These are phyloP conservation scores for Nipponia nippon DNA, from an alignment of 2,113 vertebrate species.

Conservation along the genomic window DNA sequence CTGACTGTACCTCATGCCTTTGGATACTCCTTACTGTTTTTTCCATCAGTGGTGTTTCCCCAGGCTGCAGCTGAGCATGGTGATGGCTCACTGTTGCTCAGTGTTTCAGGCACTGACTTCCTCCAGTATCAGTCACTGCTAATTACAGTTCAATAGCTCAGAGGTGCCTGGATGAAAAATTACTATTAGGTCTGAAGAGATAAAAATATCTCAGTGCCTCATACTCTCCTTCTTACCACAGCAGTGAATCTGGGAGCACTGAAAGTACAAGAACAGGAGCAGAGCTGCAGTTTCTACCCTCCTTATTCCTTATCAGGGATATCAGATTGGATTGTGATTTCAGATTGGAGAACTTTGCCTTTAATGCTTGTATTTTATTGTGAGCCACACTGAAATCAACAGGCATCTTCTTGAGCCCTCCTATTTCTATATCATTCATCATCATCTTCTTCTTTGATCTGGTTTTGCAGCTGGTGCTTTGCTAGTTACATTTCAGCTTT, in stretches of 20 bases:
- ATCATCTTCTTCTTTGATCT: background rate
- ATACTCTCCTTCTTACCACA: background rate
- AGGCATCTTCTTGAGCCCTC: background rate
- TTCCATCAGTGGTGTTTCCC: background rate
- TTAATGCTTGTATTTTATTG: background rate
- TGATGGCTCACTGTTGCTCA: background rate
- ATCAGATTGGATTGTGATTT: too few species aligned
- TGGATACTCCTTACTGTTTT: background rate
- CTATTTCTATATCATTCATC: background rate
- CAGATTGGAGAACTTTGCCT: background rate
- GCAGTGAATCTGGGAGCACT: background rate
- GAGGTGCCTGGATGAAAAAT: conserved; percentile 32
- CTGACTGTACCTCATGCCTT: background rate
- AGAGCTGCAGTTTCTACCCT: background rate
- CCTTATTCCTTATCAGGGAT: background rate
- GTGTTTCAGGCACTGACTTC: background rate
- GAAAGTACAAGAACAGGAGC: background rate
- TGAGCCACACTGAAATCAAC: background rate
- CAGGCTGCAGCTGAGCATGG: background rate
- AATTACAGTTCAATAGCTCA: conserved; percentile 36
- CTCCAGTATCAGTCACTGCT: conserved; percentile 6
- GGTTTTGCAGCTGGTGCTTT: background rate
- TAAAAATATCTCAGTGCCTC: background rate
- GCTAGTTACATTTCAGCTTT: background rate
- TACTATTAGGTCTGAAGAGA: background rate